Base-by-base conservation (phyloP, 2,888 invertebrate genomes). In the Cabera pusaria region DNA sequence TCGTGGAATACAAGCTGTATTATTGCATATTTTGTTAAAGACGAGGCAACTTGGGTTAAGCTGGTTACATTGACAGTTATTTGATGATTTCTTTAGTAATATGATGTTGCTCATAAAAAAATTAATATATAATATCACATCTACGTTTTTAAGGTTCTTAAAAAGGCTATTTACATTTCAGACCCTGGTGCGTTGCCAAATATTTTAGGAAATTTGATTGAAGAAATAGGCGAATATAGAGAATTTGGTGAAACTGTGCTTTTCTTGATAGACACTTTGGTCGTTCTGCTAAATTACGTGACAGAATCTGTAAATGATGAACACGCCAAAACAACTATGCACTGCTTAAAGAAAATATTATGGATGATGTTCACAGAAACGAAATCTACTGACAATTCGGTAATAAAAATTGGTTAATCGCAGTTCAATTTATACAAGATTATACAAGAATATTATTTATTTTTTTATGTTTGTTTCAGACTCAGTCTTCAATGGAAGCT, bases 61-160 rank as follows among this genome's bases (percentile, higher is more conserved):
- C 71, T 69, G 57, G 60, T 65, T 58, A 60, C 64, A 57, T 59
- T 59, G 59, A 47, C 47, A 56, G 65, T 65, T 59, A 64, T 70
- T 66, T 80, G 81, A 79, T 68, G 80, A 73, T 56, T n/a, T 34
- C 81, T 79, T 80, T 80, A 79, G 80, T 78, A 79, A 78, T 79
- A 80, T 80, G 80, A 80, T 76, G 72, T 70, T 78, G 78, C 61
- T 62, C 38, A 29, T 0, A 9, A 31, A 18, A 10, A 8, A 7
- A 23, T 8, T 10, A 6, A 0, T 5, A 29, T n/a, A 16, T 12
- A 21, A 5, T n/a, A 4, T 14, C 3, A 4, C 8, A 21, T n/a
- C n/a, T n/a, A n/a, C n/a, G 16, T 3, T 7, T 9, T 27, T n/a
- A 5, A 11, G 5, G 6, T 10, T 29, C 2, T 21, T 40, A 11